Evolutionary conservation across 2,797 vertebrate genomes (phyloP), one percentile per base, ranked within the genome.

Genomic region (Pantherophis vulpinus): DNA sequence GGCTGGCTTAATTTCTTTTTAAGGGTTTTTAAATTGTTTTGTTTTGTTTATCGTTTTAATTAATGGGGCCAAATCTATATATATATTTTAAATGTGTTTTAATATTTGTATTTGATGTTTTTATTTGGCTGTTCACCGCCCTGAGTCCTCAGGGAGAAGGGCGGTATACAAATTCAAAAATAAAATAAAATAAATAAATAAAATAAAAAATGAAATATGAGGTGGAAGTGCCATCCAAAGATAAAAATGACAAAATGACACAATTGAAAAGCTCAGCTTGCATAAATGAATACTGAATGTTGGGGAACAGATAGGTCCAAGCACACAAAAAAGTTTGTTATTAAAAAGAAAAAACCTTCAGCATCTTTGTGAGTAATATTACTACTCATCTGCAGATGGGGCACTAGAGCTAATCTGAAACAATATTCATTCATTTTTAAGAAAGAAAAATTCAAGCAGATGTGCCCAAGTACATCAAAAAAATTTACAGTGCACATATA

Each of bases 351-450:
- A 79, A 79, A 47, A 83, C 9, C 20, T 11, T 83, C 9, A 47
- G 10, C 10, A 25, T 47, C 4, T 83, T 83, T 83, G 74, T 51
- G 66, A 93, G 92, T 90, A 90, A 58, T 93, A 87, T 74, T 90
- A 32, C 7, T 20, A 59, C 70, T 70, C 47, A 61, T 87, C 92
- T 58, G 83, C 87, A 91, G 92, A 55, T 93, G 89, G 92, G 86
- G 92, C 89, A 91, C 55, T 87, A 74, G 92, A 93, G 92, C 58
- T 93, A 93, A 86, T 54, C 23, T 42, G 18, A 90, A 87, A 61
- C 60, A 70, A 70, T 32, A 5, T 87, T 58, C 10, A 47, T 87
- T 66, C 4, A 27, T n/a, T 60, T 63, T 51, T 3, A 56, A 37
- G 2, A 90, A 10, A 87, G n/a, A 56, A 90, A 86, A 86, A 54